Percentiles rank a stretch among this genome's conserved stretches.
phyloP scores from a whole-genome alignment of 2,888 invertebrate species.

The Ectropis crepuscularia region DNA sequence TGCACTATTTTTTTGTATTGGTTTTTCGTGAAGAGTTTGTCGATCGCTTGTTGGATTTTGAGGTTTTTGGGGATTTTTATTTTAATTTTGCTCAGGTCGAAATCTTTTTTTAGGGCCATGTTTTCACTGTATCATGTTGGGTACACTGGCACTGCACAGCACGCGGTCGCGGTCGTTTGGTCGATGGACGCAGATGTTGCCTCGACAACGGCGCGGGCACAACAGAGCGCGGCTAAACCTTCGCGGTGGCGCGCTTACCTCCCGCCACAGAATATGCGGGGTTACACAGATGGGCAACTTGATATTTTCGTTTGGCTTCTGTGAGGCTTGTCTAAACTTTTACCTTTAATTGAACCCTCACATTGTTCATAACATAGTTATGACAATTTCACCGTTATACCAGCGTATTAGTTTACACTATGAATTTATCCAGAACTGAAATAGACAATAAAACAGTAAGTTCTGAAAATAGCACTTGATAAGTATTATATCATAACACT shows the following conservation, averaged over 20 bases:
- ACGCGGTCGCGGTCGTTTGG: conserved; percentile 49
- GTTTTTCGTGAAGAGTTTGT: conserved; percentile 77
- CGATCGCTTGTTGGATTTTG: conserved; percentile 74
- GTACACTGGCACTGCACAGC: conserved; percentile 72
- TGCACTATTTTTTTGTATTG: conserved; percentile 81
- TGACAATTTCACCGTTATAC: too few species aligned
- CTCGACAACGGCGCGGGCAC: conserved; percentile 76
- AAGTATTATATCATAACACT: too few species aligned
- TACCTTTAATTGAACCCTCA: too few species aligned
- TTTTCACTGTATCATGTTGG: conserved; percentile 72
- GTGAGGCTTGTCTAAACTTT: conserved; percentile 1
- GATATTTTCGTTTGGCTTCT: conserved; percentile 32
- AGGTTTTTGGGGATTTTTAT: conserved; percentile 64
- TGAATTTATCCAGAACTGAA: too few species aligned
- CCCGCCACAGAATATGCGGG: conserved; percentile 59
- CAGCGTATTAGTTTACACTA: too few species aligned
- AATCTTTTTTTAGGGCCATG: conserved; percentile 82
- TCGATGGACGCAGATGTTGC: conserved; percentile 64
- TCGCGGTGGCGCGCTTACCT: conserved; percentile 60
- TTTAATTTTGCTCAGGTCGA: conserved; percentile 76
- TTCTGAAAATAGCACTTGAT: too few species aligned
- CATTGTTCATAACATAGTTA: too few species aligned
- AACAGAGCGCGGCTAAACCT: conserved; percentile 70
- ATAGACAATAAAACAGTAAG: too few species aligned
- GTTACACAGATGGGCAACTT: conserved; percentile 39